phyloP scores from a whole-genome alignment of 2,888 invertebrate species.

The Cheilosia impressa region DNA sequence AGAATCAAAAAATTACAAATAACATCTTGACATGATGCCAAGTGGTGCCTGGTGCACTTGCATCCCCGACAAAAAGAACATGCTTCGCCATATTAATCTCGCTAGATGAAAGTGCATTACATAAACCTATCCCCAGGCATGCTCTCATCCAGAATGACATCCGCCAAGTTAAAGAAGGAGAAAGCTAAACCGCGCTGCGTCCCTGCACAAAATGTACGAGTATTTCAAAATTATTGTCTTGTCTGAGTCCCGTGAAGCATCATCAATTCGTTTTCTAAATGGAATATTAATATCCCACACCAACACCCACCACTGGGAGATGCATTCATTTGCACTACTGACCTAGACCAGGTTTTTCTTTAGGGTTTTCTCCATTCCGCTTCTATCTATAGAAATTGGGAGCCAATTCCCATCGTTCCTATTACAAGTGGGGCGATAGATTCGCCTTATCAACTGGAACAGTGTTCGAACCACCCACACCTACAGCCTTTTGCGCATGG shows the following conservation, averaged over 20 bases:
- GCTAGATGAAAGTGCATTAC: slow-evolving; percentile 26
- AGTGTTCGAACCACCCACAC: background rate
- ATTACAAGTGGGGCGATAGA: background rate
- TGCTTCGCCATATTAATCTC: slow-evolving; percentile 18
- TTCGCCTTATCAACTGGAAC: slow-evolving; percentile 50
- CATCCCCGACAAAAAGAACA: slow-evolving; percentile 1
- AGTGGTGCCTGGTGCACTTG: slow-evolving; percentile 38
- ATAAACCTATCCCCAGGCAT: slow-evolving; percentile 13
- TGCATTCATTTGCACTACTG: slow-evolving; percentile 67
- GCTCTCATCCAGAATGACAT: slow-evolving; percentile 18
- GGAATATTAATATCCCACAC: slow-evolving; percentile 57
- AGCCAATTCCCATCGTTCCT: slow-evolving; percentile 1
- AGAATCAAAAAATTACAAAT: slow-evolving; percentile 50
- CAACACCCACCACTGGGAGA: slow-evolving; percentile 19
- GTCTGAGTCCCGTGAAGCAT: slow-evolving; percentile 12
- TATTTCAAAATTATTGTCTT: slow-evolving; percentile 53
- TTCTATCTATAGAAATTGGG: slow-evolving; percentile 7
- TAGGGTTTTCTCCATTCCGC: background rate
- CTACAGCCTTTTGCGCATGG: background rate
- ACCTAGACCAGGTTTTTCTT: slow-evolving; percentile 65
- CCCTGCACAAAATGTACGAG: slow-evolving; percentile 48
- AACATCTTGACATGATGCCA: slow-evolving; percentile 62
- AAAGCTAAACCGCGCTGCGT: slow-evolving; percentile 10
- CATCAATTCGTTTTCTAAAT: slow-evolving; percentile 55
- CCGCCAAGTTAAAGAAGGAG: background rate